Percentiles rank a stretch among this genome's conserved stretches.
Evolutionary conservation across 1,140 invertebrate species (phyloP).

Genomic region (Lucilia cuprina): DNA sequence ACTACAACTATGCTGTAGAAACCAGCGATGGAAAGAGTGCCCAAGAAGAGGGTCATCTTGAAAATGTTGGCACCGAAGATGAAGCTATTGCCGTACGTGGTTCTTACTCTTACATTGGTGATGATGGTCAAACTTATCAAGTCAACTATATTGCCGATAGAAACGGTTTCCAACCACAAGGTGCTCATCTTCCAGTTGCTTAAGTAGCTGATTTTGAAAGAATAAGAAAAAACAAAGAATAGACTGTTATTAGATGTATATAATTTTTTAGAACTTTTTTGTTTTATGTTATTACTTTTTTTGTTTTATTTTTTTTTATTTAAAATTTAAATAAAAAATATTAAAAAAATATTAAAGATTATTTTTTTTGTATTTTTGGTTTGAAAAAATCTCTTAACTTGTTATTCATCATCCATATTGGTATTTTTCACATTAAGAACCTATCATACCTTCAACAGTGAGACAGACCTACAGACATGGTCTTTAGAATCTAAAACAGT

Average conservation of each 20-base stretch:
- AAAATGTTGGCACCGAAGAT: constrained; percentile 69
- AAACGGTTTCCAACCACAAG: constrained; percentile 68
- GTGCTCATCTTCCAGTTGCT: constrained; percentile 71
- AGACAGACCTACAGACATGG: too few species aligned
- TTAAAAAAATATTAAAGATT: neutral
- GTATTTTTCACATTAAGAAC: too few species aligned
- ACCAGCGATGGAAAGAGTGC: constrained; percentile 71
- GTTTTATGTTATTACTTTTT: too few species aligned
- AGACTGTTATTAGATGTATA: constrained; percentile 3
- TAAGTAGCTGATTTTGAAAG: neutral
- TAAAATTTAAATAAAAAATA: too few species aligned
- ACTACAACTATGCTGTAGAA: constrained; percentile 62
- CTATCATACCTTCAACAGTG: too few species aligned
- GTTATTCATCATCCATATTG: too few species aligned
- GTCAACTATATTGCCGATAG: constrained; percentile 68
- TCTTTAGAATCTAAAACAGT: too few species aligned
- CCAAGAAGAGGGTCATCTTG: constrained; percentile 64
- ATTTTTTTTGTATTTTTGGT: neutral
- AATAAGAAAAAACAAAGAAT: neutral
- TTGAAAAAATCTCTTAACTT: too few species aligned
- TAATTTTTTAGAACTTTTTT: neutral
- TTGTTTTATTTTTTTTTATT: too few species aligned
- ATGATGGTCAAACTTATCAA: constrained; percentile 70
- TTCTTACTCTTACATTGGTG: constrained; percentile 70
- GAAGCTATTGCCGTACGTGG: constrained; percentile 69